Percentiles rank a stretch among this genome's conserved stretches.
These are phyloP conservation scores for Parotia lawesii DNA, from an alignment of 2,113 vertebrate genomes.

Conservation along the genomic window DNA sequence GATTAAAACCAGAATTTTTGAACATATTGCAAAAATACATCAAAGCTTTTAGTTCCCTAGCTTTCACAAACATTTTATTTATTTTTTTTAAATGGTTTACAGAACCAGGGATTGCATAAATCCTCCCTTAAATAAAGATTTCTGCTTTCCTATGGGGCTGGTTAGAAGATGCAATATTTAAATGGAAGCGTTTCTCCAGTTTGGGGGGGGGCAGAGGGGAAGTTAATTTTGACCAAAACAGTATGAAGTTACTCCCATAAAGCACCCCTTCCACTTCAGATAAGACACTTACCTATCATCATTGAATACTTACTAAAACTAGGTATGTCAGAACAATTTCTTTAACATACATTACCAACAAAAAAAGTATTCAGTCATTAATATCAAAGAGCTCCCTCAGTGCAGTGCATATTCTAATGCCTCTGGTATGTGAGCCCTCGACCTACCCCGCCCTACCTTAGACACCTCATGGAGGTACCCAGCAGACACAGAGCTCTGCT, in stretches of 20 bases:
- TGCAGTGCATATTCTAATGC: not conserved
- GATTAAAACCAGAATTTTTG: not conserved
- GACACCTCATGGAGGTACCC: not conserved
- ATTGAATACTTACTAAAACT: not conserved
- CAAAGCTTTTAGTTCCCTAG: not conserved
- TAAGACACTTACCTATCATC: not conserved
- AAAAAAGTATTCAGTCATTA: not conserved
- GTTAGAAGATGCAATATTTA: not conserved
- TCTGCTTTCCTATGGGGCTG: not conserved
- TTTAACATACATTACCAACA: not conserved
- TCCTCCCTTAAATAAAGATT: not conserved
- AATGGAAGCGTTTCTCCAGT: not conserved
- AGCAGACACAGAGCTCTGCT: not conserved
- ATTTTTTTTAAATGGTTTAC: not conserved
- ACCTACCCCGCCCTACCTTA: not conserved
- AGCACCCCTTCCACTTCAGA: not conserved
- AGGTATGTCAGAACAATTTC: not conserved
- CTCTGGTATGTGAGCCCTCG: not conserved
- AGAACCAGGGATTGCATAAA: not conserved
- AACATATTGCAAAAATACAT: not conserved
- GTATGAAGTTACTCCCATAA: not conserved
- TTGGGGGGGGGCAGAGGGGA: fast-evolving
- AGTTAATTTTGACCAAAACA: not conserved
- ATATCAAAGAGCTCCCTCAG: not conserved
- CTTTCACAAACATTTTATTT: not conserved